phyloP scores from a whole-genome alignment of 2,888 invertebrate genomes.

The Latrodectus elegans region DNA sequence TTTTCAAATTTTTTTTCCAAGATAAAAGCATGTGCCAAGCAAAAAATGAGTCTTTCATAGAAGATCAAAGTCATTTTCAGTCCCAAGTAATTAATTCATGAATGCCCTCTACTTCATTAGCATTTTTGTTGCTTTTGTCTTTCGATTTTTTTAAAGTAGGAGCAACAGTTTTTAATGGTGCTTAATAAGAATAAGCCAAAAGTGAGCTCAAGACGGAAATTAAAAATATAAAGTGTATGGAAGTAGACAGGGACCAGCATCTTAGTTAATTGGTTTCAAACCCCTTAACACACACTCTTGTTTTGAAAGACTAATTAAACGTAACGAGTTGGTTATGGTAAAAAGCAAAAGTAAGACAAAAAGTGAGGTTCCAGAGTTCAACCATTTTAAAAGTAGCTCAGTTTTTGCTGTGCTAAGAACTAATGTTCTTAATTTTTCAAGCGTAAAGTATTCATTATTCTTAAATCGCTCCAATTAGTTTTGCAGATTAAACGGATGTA shows the following conservation, averaged over 20 bases:
- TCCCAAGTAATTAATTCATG: slow-evolving; percentile 61
- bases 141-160: slow-evolving; percentile 32
- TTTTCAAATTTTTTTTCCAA: slow-evolving; percentile 18
- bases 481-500: slow-evolving; percentile 20
- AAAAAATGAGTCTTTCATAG: slow-evolving; percentile 39
- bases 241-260: slow-evolving; percentile 30
- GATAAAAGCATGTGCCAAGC: slow-evolving; percentile 2
- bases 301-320: slow-evolving; percentile 55
- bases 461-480: slow-evolving; percentile 33
- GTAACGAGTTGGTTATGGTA: slow-evolving; percentile 53
- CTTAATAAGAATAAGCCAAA: slow-evolving; percentile 51
- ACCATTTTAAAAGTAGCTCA: slow-evolving; percentile 22
- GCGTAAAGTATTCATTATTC: slow-evolving; percentile 23
- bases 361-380: slow-evolving; percentile 29
- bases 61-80: slow-evolving; percentile 63
- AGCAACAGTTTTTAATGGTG: slow-evolving; percentile 64
- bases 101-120: slow-evolving; percentile 55
- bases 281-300: slow-evolving; percentile 54
- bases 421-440: slow-evolving; percentile 23
- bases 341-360: slow-evolving; percentile 44
- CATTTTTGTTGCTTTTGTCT: slow-evolving; percentile 52
- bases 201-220: slow-evolving; percentile 50
- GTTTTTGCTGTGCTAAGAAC: slow-evolving; percentile 25
- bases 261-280: slow-evolving; percentile 62
- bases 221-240: slow-evolving; percentile 48